Conservation (phyloP, 2,113 vertebrate species). For the Equus przewalskii region DNA sequence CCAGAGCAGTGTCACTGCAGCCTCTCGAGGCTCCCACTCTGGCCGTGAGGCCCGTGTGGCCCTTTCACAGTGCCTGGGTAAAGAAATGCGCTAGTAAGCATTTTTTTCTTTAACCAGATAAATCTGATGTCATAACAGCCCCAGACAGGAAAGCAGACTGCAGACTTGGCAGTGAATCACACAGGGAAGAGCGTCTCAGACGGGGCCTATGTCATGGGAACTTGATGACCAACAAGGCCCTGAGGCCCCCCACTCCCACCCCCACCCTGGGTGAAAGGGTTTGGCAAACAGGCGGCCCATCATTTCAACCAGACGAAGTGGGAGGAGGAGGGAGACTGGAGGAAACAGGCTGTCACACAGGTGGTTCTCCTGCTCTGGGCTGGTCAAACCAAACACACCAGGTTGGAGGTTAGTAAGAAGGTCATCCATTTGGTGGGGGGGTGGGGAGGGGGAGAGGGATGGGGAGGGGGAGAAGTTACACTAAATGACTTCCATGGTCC, state of each 20-base stretch:
- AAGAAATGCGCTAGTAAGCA: conserved; percentile 76
- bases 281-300: background rate
- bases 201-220: background rate
- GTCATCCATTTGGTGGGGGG: background rate
- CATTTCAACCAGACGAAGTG: background rate
- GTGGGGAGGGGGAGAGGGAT: no score
- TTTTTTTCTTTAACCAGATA: conserved; percentile 66
- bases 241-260: background rate
- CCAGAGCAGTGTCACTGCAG: background rate
- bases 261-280: background rate
- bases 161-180: conserved; percentile 52
- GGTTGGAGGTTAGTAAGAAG: background rate
- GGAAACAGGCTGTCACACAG: fast-evolving
- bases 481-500: background rate
- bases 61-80: background rate
- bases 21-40: background rate
- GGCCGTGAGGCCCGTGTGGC: background rate
- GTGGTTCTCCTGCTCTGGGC: background rate
- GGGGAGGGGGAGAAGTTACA: no score
- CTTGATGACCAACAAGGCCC: background rate
- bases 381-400: background rate
- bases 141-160: conserved; percentile 68
- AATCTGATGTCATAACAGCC: conserved; percentile 74
- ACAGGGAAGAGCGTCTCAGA: background rate
- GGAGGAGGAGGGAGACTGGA: background rate